Evolutionary conservation across 2,888 invertebrate species (phyloP).

Genomic region (Scaptomyza caliginosa): DNA sequence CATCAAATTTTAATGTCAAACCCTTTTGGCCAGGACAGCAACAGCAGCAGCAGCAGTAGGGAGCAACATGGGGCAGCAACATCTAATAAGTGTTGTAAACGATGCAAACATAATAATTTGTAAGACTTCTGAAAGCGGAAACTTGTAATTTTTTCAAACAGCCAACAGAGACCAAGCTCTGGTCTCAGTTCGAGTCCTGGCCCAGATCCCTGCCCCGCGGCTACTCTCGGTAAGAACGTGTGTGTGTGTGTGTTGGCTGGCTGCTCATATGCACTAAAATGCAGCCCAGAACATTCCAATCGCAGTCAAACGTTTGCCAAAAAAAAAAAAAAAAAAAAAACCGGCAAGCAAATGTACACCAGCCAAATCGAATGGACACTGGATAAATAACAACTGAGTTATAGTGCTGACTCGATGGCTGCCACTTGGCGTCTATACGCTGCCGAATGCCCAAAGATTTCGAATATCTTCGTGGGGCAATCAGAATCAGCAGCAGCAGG

Average conservation of each 20-base stretch:
- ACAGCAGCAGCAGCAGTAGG: conserved; percentile 12
- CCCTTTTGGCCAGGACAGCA: conserved; percentile 61
- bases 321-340: conserved; percentile 40
- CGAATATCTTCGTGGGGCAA: conserved; percentile 75
- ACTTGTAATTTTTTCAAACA: conserved; percentile 77
- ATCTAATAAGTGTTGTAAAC: conserved; percentile 77
- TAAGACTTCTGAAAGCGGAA: conserved; percentile 80
- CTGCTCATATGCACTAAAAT: conserved; percentile 58
- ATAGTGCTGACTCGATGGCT: conserved; percentile 58
- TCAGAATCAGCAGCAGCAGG: conserved; percentile 64
- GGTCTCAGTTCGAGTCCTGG: neutral
- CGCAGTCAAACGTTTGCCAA: conserved; percentile 71
- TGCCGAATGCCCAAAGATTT: conserved; percentile 56
- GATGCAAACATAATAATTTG: conserved; percentile 79
- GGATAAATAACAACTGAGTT: conserved; percentile 76
- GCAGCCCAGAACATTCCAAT: conserved; percentile 67
- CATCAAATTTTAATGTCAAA: conserved; percentile 79
- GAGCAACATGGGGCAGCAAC: conserved; percentile 31
- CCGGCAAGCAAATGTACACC: conserved; percentile 54
- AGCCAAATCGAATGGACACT: conserved; percentile 72
- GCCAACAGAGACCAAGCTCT: conserved; percentile 42
- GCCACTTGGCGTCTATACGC: conserved; percentile 28
- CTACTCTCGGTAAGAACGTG: neutral
- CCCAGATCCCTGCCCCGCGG: neutral
- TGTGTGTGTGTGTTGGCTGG: conserved; percentile 3